These are phyloP conservation scores for Tribolium madens DNA, from an alignment of 1,140 invertebrate genomes.

Conservation along the genomic window DNA sequence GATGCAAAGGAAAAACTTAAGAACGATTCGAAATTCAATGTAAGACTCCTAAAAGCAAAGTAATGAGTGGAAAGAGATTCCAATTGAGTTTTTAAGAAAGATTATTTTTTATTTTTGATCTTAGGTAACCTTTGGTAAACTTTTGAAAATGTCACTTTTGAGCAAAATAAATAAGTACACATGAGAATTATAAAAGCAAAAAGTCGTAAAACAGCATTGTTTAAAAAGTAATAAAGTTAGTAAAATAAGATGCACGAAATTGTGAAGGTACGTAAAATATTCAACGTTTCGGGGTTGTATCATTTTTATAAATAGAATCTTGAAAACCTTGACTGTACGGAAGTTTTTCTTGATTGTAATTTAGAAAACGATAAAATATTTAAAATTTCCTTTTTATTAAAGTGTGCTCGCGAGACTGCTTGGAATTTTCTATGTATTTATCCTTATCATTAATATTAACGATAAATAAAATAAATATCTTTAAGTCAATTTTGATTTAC, in stretches of 20 bases:
- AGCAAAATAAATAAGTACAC: no score
- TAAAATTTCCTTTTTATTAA: background rate
- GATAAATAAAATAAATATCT: background rate
- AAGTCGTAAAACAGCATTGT: background rate
- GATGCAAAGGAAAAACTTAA: no score
- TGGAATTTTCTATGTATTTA: background rate
- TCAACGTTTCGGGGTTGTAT: conserved; percentile 4
- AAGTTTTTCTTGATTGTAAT: background rate
- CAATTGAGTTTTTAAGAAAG: no score
- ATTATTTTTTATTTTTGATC: no score
- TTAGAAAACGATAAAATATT: conserved; percentile 2
- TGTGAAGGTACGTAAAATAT: background rate
- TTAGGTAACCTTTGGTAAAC: no score
- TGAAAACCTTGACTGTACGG: conserved; percentile 9
- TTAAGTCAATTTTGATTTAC: background rate
- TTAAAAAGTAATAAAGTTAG: background rate
- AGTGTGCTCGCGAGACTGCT: background rate
- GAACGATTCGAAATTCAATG: no score
- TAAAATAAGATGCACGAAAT: background rate
- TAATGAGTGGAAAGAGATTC: no score
- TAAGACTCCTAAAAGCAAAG: no score
- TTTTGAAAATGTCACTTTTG: no score
- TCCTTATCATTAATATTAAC: background rate
- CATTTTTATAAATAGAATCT: conserved; percentile 21
- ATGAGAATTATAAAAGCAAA: background rate